A percentile compares a stretch with the other conserved stretches of the same genome.
phyloP scores from a whole-genome alignment of 2,113 vertebrate species.

The Lagopus muta region DNA sequence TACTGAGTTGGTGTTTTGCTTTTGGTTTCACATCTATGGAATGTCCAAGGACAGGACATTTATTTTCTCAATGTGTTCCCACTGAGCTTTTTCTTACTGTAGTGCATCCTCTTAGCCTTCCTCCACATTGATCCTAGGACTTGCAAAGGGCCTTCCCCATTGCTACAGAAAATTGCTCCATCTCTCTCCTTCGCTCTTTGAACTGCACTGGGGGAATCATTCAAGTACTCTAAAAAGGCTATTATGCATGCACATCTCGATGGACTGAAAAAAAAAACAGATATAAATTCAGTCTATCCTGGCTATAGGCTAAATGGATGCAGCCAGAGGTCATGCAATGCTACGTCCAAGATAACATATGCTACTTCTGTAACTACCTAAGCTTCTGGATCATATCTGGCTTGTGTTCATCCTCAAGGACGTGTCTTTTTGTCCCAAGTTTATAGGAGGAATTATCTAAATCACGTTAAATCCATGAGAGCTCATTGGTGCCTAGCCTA shows the following conservation, averaged over 20 bases:
- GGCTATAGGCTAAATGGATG: neutral
- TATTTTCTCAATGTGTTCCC: neutral
- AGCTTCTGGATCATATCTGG: neutral
- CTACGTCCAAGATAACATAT: neutral
- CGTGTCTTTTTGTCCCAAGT: neutral
- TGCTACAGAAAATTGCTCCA: neutral
- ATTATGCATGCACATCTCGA: rapidly evolving
- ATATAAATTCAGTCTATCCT: neutral
- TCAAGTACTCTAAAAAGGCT: neutral
- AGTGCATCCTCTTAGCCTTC: neutral
- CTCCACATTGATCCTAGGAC: neutral
- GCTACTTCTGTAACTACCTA: neutral
- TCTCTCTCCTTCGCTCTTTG: neutral
- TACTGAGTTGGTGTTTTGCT: neutral
- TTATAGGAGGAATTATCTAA: neutral
- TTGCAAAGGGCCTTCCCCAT: neutral
- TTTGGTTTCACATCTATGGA: neutral
- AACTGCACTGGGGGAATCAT: neutral
- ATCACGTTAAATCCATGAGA: neutral
- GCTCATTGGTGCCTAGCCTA: neutral
- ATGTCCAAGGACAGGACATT: neutral
- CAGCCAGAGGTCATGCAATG: neutral
- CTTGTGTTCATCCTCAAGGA: neutral
- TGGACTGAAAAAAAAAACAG: neutral
- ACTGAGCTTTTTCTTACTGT: neutral